Percentiles rank a stretch among this genome's conserved stretches.
These are phyloP conservation scores for Spodoptera exigua DNA, from an alignment of 2,888 invertebrate species.

Conservation along the genomic window DNA sequence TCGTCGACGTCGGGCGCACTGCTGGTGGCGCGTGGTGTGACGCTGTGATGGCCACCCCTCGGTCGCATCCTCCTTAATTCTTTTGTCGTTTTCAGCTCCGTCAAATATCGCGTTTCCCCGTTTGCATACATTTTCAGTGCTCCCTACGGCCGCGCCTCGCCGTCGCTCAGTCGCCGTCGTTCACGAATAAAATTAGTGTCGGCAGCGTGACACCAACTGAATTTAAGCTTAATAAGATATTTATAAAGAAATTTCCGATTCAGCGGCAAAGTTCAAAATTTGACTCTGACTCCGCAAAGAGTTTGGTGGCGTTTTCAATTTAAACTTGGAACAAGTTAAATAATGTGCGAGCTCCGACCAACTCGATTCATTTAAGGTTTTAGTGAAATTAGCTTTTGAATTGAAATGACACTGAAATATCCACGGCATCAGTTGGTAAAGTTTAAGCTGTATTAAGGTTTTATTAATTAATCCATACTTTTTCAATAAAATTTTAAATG, in stretches of 20 bases:
- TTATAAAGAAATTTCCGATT: slow-evolving; percentile 89
- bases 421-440: slow-evolving; percentile 71
- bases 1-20: slow-evolving; percentile 62
- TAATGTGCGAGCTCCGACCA: slow-evolving; percentile 87
- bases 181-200: slow-evolving; percentile 89
- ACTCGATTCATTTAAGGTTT: slow-evolving; percentile 89
- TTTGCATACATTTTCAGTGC: slow-evolving; percentile 87
- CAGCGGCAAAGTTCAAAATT: slow-evolving; percentile 89
- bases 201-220: slow-evolving; percentile 89
- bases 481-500: slow-evolving; percentile 51
- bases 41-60: slow-evolving; percentile 14
- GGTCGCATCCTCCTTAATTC: slow-evolving; percentile 77
- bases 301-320: slow-evolving; percentile 89
- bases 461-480: slow-evolving; percentile 73
- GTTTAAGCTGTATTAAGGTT: slow-evolving; percentile 68
- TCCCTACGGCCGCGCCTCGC: slow-evolving; percentile 63
- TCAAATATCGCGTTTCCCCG: slow-evolving; percentile 87
- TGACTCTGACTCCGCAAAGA: slow-evolving; percentile 86
- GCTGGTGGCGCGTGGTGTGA: slow-evolving; percentile 34
- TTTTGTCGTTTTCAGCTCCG: slow-evolving; percentile 87
- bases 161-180: slow-evolving; percentile 80
- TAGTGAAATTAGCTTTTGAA: slow-evolving; percentile 89
- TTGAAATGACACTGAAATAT: slow-evolving; percentile 84
- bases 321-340: slow-evolving; percentile 89
- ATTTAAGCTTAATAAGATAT: slow-evolving; percentile 89